Evolutionary conservation across 1,140 invertebrate genomes (phyloP).

Genomic region (Carposina sasakii): DNA sequence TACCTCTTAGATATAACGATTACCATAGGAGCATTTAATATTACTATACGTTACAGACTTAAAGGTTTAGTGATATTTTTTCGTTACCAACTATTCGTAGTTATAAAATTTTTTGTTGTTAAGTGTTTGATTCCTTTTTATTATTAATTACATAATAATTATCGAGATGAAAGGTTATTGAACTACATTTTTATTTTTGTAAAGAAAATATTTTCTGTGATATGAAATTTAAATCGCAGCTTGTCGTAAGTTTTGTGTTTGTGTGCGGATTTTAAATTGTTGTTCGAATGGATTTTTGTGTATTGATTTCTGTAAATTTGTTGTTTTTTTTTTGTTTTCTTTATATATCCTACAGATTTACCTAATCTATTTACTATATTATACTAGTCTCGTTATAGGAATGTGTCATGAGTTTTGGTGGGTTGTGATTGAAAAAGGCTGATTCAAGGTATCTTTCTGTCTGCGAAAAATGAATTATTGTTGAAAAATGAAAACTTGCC

Average conservation of each 20-base stretch:
- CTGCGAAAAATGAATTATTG: too few species aligned
- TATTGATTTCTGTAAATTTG: not conserved
- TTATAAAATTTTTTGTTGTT: conserved; percentile 33
- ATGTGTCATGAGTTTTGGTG: not conserved
- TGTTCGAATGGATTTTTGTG: not conserved
- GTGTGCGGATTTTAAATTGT: conserved; percentile 12
- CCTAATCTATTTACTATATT: conserved; percentile 16
- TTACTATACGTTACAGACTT: conserved; percentile 34
- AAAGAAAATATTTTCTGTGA: conserved; percentile 36
- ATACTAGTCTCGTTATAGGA: conserved; percentile 4
- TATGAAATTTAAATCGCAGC: conserved; percentile 34
- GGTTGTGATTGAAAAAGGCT: not conserved
- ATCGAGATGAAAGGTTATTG: not conserved
- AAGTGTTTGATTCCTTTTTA: conserved; percentile 30
- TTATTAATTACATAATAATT: conserved; percentile 18
- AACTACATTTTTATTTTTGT: conserved; percentile 12
- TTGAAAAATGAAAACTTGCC: too few species aligned
- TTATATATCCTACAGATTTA: conserved; percentile 14
- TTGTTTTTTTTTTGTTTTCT: not conserved
- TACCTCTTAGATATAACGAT: conserved; percentile 58
- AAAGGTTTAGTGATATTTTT: conserved; percentile 58
- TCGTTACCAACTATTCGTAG: conserved; percentile 59
- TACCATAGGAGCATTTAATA: conserved; percentile 54
- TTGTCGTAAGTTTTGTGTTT: conserved; percentile 26
- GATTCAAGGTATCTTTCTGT: too few species aligned